Evolutionary conservation across 1,140 invertebrate species (phyloP), one percentile per base, ranked within the genome.

Genomic region (Sweltsa coloradensis): DNA sequence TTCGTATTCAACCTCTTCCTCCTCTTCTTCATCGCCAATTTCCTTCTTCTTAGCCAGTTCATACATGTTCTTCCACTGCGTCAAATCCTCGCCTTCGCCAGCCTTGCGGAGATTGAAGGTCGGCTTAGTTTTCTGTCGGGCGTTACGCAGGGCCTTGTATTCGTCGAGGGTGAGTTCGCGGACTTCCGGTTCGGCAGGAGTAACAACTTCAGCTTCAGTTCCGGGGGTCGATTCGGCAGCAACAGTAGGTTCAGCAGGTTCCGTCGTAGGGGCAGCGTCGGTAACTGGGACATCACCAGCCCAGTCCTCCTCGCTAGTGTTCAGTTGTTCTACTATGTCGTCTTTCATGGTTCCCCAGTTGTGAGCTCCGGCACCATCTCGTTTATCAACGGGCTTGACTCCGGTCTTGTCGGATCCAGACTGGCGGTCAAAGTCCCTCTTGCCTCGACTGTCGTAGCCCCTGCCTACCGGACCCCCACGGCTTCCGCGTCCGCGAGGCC

Each of bases 281-380:
- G n/a, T n/a, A n/a, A n/a, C n/a, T n/a, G n/a, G n/a, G n/a, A n/a
- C n/a, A n/a, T 76, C 70, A 45, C 51, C 39, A 37, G 48, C 55
- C 59, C 60, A 63, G 41, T 50, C 55, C 41, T 58, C 48, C 26
- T 60, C 58, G n/a, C 25, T 22, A 18, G 43, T 45, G 19, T 45
- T 29, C 6, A 49, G 25, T 18, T 41, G 14, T 40, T 37, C 36
- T 9, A 22, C 86, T 54, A 90, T 79, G 56, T 93, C 88, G 69
- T 94, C 89, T 63, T 87, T 89, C 55, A 90, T 78, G 40, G 83
- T 89, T 56, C 92, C 92, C 92, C 93, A 96, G 65, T 96, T 97
- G 67, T 91, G 88, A 56, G 89, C 80, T 46, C 92, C 93, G 70
- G 77, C 83, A 60, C 91, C 93, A 60, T 96, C 91, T 54, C 86